Percentiles rank a stretch among this genome's conserved stretches.
Evolutionary conservation across 2,113 vertebrate genomes (phyloP).

Genomic region (Aegypius monachus): DNA sequence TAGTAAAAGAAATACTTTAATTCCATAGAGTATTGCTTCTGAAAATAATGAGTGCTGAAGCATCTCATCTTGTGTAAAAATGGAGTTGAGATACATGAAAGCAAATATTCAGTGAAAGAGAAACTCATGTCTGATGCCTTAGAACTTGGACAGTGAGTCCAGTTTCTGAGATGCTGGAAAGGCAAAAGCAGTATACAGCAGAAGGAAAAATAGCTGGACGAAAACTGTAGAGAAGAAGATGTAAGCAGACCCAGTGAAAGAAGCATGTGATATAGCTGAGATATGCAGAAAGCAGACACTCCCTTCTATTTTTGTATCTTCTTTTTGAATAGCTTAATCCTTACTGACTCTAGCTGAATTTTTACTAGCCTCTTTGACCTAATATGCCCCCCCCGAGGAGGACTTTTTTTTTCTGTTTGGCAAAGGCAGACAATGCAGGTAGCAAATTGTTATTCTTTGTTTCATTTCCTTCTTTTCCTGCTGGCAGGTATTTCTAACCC

Average conservation of each 20-base stretch:
- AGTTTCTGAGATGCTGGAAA: neutral
- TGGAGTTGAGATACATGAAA: neutral
- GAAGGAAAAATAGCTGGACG: neutral
- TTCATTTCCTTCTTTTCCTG: slow-evolving; percentile 5
- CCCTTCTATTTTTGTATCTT: neutral
- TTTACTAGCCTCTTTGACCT: neutral
- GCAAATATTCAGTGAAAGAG: neutral
- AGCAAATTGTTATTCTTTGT: neutral
- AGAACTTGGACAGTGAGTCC: neutral
- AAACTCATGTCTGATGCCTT: neutral
- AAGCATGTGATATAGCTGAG: neutral
- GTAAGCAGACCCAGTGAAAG: neutral
- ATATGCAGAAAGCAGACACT: neutral
- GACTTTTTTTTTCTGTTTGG: neutral
- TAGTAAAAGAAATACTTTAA: neutral
- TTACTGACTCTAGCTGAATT: neutral
- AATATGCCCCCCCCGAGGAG: neutral
- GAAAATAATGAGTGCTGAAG: neutral
- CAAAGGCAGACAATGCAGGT: neutral
- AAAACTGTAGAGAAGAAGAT: neutral
- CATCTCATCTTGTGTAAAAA: neutral
- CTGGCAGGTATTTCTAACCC: neutral
- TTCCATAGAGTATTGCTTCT: neutral
- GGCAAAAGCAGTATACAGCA: neutral
- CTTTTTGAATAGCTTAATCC: neutral